Evolutionary conservation across 2,797 vertebrate species (phyloP), one percentile per base, ranked within the genome.

Genomic region (Falco cherrug): DNA sequence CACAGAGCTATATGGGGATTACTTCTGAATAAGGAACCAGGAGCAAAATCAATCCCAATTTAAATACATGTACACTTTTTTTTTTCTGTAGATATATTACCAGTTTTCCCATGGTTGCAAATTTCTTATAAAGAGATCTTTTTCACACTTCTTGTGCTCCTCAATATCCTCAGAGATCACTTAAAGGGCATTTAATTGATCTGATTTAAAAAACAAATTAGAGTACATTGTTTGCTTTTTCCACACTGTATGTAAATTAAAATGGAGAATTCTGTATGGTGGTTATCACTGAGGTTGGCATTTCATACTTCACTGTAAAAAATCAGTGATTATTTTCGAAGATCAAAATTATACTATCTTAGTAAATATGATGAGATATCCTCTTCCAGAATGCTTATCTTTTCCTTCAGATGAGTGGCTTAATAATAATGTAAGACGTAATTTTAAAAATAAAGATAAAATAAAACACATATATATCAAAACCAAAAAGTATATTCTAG

Each of bases 231-330:
- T 93, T 89, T 61, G 31, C 24, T 91, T 75, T 92, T 86, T 79
- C 80, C 85, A 71, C 60, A 67, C 47, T 91, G 39, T 84, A 26
- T 45, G 22, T 39, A 95, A 96, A 94, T 89, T 88, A 77, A 96
- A 89, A 91, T 48, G n/a, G 47, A 92, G 74, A 87, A 94, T 57
- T 68, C 84, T 84, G 37, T 60, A 61, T 35, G 19, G 20, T 65
- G 48, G 28, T 93, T 96, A 95, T 96, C 75, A 61, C 51, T 78
- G 84, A 90, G 73, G 48, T 70, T 88, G 67, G 64, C 74, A 75
- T 64, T 97, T 94, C 89, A 86, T 50, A 89, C 47, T 74, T 94
- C 29, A 48, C 35, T 87, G 29, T 85, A 89, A 93, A 95, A 97
- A 74, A 77, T 84, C 59, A 92, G 53, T 80, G 31, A 87, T 74